Evolutionary conservation across 1,140 invertebrate genomes (phyloP).

Genomic region (Nebria ingens): DNA sequence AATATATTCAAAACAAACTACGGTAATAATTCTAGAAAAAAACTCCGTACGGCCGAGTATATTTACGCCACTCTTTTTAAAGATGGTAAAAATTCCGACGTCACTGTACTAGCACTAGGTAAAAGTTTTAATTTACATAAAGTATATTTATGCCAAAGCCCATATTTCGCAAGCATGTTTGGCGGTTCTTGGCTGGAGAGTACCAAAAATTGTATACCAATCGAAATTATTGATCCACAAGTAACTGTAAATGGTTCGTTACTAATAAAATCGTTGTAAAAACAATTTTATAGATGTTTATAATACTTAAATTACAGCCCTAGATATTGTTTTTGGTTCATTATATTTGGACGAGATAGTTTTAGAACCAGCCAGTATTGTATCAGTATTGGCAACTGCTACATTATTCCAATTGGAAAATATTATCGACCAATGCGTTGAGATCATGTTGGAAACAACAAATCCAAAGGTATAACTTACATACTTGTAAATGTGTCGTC

Average conservation of each 20-base stretch:
- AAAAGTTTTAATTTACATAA: conserved; percentile 69
- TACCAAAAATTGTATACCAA: conserved; percentile 51
- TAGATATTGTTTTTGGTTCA: conserved; percentile 64
- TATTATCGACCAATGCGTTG: conserved; percentile 62
- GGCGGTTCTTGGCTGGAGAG: conserved; percentile 70
- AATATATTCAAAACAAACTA: neutral
- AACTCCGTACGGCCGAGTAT: conserved; percentile 64
- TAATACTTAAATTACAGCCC: conserved; percentile 39
- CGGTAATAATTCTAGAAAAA: conserved; percentile 46
- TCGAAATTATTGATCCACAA: conserved; percentile 64
- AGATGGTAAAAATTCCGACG: conserved; percentile 66
- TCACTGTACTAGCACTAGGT: conserved; percentile 60
- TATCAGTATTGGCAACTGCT: conserved; percentile 64
- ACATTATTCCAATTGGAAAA: conserved; percentile 64
- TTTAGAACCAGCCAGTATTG: conserved; percentile 57
- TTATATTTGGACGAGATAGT: conserved; percentile 69
- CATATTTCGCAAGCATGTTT: conserved; percentile 78
- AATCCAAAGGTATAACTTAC: conserved; percentile 48
- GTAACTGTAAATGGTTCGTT: conserved; percentile 57
- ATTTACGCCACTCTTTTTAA: conserved; percentile 70
- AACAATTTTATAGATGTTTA: neutral
- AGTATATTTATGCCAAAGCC: conserved; percentile 70
- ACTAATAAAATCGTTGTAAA: conserved; percentile 7
- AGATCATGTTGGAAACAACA: conserved; percentile 67
- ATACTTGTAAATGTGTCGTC: no score